phyloP scores from a whole-genome alignment of 2,113 vertebrate genomes.

The Pan paniscus region DNA sequence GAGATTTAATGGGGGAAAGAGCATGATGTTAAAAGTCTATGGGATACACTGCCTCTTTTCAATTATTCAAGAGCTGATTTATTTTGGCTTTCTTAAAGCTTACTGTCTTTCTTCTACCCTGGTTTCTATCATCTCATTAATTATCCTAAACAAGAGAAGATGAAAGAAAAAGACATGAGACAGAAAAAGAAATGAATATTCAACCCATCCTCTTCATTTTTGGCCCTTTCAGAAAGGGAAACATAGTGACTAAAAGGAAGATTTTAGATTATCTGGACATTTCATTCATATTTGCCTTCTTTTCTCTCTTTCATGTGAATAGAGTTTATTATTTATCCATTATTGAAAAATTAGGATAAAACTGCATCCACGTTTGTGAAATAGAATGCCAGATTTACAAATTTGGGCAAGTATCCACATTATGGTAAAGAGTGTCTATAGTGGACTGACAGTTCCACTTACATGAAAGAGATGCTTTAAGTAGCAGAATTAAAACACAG shows the following conservation, averaged over 20 bases:
- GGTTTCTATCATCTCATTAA: background rate
- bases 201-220: background rate
- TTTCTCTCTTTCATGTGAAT: background rate
- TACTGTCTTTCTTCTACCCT: background rate
- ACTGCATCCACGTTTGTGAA: background rate
- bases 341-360: background rate
- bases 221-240: background rate
- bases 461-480: background rate
- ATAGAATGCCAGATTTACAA: background rate
- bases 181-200: background rate
- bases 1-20: background rate
- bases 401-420: background rate
- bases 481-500: conserved; percentile 13
- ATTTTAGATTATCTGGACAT: background rate
- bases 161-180: background rate
- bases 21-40: background rate
- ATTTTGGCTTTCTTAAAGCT: background rate
- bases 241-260: background rate
- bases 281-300: background rate
- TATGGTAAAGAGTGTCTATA: background rate
- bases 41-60: background rate
- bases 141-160: background rate
- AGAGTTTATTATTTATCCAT: background rate
- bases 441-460: background rate
- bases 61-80: background rate